A percentile compares a stretch with the other conserved stretches of the same genome.
Conservation (phyloP, 2,113 vertebrate genomes). For the Vimba vimba region DNA sequence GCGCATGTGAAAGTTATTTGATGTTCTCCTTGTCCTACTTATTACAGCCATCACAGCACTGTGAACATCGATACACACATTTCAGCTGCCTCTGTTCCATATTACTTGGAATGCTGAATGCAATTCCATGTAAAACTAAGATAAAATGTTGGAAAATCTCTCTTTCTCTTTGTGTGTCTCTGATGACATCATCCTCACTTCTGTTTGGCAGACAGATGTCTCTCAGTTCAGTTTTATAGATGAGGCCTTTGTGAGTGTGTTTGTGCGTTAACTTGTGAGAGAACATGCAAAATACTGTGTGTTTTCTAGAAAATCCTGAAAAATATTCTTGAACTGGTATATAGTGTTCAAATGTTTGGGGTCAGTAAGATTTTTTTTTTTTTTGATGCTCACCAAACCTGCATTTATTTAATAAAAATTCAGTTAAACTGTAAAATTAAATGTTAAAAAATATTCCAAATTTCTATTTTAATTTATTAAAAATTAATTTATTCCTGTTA, state of each 20-base stretch:
- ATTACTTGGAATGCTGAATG: conserved; percentile 1
- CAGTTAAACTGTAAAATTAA: too few species aligned
- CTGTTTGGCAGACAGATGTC: conserved; percentile 52
- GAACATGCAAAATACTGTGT: conserved; percentile 13
- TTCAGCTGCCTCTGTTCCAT: conserved; percentile 3
- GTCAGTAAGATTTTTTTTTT: background rate
- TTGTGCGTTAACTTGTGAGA: conserved; percentile 33
- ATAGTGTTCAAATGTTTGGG: background rate
- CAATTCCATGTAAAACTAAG: conserved; percentile 2
- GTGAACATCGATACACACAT: background rate
- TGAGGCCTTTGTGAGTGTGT: conserved; percentile 30
- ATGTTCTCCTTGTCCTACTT: conserved; percentile 30
- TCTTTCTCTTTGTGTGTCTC: conserved; percentile 12
- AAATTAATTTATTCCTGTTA: background rate
- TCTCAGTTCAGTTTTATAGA: conserved; percentile 47
- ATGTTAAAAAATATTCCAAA: too few species aligned
- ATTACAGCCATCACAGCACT: conserved; percentile 2
- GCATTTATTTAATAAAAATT: too few species aligned
- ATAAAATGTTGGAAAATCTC: conserved; percentile 29
- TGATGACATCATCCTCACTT: conserved; percentile 52
- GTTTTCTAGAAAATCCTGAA: background rate
- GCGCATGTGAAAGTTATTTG: conserved; percentile 15
- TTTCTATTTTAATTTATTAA: background rate
- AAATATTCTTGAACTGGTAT: background rate
- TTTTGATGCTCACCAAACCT: too few species aligned